Evolutionary conservation across 2,888 invertebrate species (phyloP).

Genomic region (Arctia plantaginis): DNA sequence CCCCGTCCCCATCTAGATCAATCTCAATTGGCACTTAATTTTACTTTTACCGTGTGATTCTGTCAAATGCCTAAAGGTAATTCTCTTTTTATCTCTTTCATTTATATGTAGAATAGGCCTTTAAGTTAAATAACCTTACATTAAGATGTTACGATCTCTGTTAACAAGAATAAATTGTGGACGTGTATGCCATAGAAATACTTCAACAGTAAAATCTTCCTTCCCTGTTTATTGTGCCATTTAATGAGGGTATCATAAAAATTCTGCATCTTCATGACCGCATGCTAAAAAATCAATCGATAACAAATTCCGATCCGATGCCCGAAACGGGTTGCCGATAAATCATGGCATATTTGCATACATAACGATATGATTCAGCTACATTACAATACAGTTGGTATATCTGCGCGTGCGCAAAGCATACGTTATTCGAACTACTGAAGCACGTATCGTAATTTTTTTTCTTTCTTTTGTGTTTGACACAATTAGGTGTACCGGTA

Average conservation of each 20-base stretch:
- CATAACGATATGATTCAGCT: constrained; percentile 72
- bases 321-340: constrained; percentile 55
- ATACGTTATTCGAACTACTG: constrained; percentile 58
- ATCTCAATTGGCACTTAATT: not conserved
- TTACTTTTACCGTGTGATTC: not conserved
- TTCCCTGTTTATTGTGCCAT: not conserved
- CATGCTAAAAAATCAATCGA: constrained; percentile 26
- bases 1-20: not conserved
- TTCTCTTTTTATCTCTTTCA: not conserved
- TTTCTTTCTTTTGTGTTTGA: constrained; percentile 49
- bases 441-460: constrained; percentile 39
- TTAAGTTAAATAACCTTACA: not conserved
- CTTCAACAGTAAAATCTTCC: constrained; percentile 2
- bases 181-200: constrained; percentile 9
- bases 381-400: constrained; percentile 74
- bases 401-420: constrained; percentile 58
- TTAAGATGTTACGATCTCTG: not conserved
- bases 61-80: not conserved
- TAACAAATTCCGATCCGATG: constrained; percentile 31
- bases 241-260: constrained; percentile 9
- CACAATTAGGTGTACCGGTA: constrained; percentile 45
- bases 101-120: constrained; percentile 4
- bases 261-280: constrained; percentile 9
- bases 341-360: constrained; percentile 68
- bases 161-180: constrained; percentile 2